A percentile compares a stretch with the other conserved stretches of the same genome.
phyloP scores from a whole-genome alignment of 1,140 invertebrate genomes.

The Drosophila mojavensis region DNA sequence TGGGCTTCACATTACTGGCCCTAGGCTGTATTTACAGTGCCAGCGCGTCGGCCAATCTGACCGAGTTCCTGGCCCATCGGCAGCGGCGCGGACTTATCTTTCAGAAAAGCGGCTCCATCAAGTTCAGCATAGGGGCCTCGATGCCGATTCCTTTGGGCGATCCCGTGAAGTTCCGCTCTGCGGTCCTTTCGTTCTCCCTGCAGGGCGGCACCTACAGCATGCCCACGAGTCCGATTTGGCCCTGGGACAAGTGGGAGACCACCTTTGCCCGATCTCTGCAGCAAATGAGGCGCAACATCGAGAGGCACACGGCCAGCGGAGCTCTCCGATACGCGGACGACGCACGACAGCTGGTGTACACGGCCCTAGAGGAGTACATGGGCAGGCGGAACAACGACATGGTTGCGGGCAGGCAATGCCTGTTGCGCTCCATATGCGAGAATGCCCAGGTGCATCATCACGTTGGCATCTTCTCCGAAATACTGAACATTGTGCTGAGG shows the following conservation, averaged over 20 bases:
- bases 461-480: slow-evolving; percentile 76
- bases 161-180: slow-evolving; percentile 67
- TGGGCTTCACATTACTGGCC: slow-evolving; percentile 19
- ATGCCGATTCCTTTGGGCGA: slow-evolving; percentile 67
- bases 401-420: slow-evolving; percentile 59
- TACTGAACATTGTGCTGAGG: slow-evolving; percentile 75
- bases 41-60: slow-evolving; percentile 44
- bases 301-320: slow-evolving; percentile 54
- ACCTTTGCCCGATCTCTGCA: slow-evolving; percentile 69
- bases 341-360: slow-evolving; percentile 69
- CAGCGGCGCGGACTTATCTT: slow-evolving; percentile 65
- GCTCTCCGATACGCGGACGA: slow-evolving; percentile 64
- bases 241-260: slow-evolving; percentile 78
- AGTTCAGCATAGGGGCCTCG: slow-evolving; percentile 75
- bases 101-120: slow-evolving; percentile 66
- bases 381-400: slow-evolving; percentile 51
- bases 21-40: neutral
- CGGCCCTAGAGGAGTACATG: slow-evolving; percentile 70
- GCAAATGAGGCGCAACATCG: slow-evolving; percentile 58
- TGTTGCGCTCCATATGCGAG: slow-evolving; percentile 77
- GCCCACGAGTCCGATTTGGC: slow-evolving; percentile 68
- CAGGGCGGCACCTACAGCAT: slow-evolving; percentile 71
- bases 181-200: slow-evolving; percentile 67
- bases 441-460: slow-evolving; percentile 80
- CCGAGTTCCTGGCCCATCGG: slow-evolving; percentile 62